Percentiles rank a stretch among this genome's conserved stretches.
These are phyloP conservation scores for Eupsilia transversa DNA, from an alignment of 2,888 invertebrate genomes.

Conservation along the genomic window DNA sequence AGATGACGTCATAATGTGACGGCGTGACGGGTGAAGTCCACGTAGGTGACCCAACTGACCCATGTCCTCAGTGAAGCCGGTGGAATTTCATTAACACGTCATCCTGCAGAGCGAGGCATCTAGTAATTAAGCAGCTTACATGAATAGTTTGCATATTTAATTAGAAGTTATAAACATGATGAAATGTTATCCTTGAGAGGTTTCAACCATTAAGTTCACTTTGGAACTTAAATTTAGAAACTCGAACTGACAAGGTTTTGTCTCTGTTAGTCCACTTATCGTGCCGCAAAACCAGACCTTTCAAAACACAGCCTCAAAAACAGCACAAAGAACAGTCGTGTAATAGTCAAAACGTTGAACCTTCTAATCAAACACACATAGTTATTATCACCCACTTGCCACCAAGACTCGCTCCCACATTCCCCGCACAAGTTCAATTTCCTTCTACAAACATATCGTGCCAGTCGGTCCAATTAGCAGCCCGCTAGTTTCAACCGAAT, in stretches of 20 bases:
- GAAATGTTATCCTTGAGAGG: conserved; percentile 14
- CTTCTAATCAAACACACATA: conserved; percentile 12
- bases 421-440: conserved; percentile 63
- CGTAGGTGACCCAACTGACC: conserved; percentile 39
- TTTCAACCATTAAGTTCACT: not conserved
- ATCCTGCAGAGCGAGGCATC: conserved; percentile 40
- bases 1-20: conserved; percentile 32
- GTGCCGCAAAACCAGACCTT: not conserved
- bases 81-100: conserved; percentile 68
- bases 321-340: not conserved
- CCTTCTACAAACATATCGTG: conserved; percentile 62
- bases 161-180: conserved; percentile 13
- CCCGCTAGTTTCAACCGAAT: conserved; percentile 65
- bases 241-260: not conserved
- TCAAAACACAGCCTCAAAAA: conserved; percentile 1
- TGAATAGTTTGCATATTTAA: conserved; percentile 41
- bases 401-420: conserved; percentile 40
- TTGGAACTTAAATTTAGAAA: not conserved
- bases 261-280: not conserved
- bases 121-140: conserved; percentile 61
- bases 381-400: conserved; percentile 26
- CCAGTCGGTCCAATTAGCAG: conserved; percentile 67
- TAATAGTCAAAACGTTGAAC: conserved; percentile 7
- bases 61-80: conserved; percentile 21
- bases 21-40: conserved; percentile 24